Base-by-base conservation (phyloP, 2,113 vertebrate species). In the Ciconia maguari region DNA sequence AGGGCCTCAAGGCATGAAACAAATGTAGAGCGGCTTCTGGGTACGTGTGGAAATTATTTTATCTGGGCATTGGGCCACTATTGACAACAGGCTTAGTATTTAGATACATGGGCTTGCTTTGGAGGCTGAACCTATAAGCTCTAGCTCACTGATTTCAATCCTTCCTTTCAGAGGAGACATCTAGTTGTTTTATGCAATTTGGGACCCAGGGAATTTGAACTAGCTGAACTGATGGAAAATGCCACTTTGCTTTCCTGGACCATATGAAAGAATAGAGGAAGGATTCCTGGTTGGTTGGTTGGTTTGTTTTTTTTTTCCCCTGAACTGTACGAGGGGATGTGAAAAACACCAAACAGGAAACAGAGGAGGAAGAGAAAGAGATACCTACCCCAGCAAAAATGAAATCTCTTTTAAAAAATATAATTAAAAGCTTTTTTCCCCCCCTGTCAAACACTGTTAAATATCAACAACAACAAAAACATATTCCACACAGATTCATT, bases 391-490 rank as follows among this genome's bases (percentile, higher is more conserved):
- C 16, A 44, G 83, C 36, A 83, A 64, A 95, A 75, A 51, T 34
- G 29, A 86, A 83, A 44, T 24, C 19, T 54, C 41, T 4, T 36
- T 18, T 7, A 10, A 5, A 32, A 54, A 46, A 16, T 32, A 17
- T 3, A 58, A 75, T 27, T 21, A 10, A 58, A 57, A 19, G 4
- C 13, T 25, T 38, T 52, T 3, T 21, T 2, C 7, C 4, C 58
- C 58, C 17, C 16, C 16, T 29, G 30, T 89, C 83, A 87, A 72
- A 55, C 76, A 34, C 87, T 87, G 83, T 84, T 94, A 94, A 91
- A 72, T 83, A 95, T 48, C 94, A 87, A 71, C 89, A 93, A 69
- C 66, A 94, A 76, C 68, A 94, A 78, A 89, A 76, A 32, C 70
- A 52, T 54, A 61, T 89, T 96, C 66, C 90, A 65, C 66, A 58